A percentile compares a stretch with the other conserved stretches of the same genome.
These are phyloP conservation scores for Meandrusa payeni DNA, from an alignment of 2,888 invertebrate genomes.

Conservation along the genomic window DNA sequence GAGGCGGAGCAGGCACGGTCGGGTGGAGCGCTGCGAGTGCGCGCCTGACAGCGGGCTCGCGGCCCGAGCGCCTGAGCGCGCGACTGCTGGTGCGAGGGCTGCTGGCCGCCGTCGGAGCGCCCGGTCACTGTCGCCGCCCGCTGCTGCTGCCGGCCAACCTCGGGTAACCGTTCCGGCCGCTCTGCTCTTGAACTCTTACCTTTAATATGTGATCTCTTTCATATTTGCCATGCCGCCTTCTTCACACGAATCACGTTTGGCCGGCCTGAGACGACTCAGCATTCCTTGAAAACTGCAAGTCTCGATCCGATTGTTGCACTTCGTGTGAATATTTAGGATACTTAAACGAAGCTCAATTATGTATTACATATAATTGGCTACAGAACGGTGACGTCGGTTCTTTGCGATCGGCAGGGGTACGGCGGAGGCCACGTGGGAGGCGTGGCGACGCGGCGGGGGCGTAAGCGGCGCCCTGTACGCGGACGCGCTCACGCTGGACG, in stretches of 20 bases:
- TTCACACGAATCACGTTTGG: too few species aligned
- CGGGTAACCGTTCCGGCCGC: too few species aligned
- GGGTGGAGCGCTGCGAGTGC: slow-evolving; percentile 45
- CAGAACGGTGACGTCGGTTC: too few species aligned
- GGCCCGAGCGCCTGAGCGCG: slow-evolving; percentile 45
- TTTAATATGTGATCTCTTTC: too few species aligned
- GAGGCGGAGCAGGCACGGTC: slow-evolving; percentile 42
- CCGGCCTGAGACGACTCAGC: too few species aligned
- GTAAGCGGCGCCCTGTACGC: slow-evolving; percentile 43
- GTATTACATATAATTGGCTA: too few species aligned
- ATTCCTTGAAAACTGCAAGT: too few species aligned
- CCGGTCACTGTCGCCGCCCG: slow-evolving; percentile 40
- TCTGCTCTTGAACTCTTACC: too few species aligned
- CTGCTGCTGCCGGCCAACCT: slow-evolving; percentile 54
- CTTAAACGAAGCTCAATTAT: too few species aligned
- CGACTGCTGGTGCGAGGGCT: slow-evolving; percentile 44
- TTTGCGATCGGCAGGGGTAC: slow-evolving; percentile 38
- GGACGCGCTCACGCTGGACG: slow-evolving; percentile 46
- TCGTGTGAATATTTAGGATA: too few species aligned
- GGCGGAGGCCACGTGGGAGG: slow-evolving; percentile 55
- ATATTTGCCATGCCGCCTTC: too few species aligned
- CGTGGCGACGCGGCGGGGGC: slow-evolving; percentile 55
- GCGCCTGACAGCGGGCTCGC: slow-evolving; percentile 40
- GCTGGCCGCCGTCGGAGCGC: slow-evolving; percentile 39
- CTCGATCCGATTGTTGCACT: too few species aligned